A percentile compares a stretch with the other conserved stretches of the same genome.
Conservation (phyloP, 2,113 vertebrate species). For the Noturus placidus region DNA sequence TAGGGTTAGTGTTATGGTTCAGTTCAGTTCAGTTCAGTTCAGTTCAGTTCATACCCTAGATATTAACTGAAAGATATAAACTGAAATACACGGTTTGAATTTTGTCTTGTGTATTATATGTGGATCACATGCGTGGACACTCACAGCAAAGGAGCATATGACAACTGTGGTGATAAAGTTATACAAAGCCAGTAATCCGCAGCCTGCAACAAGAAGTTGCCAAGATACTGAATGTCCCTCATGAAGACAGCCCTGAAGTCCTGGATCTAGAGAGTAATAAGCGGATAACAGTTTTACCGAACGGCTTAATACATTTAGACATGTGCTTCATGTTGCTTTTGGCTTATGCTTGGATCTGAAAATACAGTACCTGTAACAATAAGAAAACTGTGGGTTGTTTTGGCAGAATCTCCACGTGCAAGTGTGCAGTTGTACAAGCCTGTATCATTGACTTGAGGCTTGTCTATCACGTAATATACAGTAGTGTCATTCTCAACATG, state of each 20-base stretch:
- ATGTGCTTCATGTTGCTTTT: background rate
- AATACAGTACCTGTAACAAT: conserved; percentile 39
- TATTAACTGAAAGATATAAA: background rate
- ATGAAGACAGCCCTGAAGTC: background rate
- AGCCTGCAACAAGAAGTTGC: background rate
- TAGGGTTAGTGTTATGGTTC: too few relatives aligned
- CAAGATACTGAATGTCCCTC: background rate
- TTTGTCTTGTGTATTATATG: background rate
- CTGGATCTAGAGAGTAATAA: background rate
- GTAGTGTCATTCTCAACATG: conserved; percentile 13
- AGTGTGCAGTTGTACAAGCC: conserved; percentile 38
- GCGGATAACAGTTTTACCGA: background rate
- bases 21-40: too few relatives aligned
- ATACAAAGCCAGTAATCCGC: background rate
- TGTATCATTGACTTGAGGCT: background rate
- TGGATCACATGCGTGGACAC: background rate
- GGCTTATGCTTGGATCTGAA: background rate
- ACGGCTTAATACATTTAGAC: background rate
- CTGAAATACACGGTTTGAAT: background rate
- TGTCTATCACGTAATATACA: conserved; percentile 16
- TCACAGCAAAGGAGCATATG: conserved; percentile 30
- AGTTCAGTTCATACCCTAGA: too few relatives aligned
- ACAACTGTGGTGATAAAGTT: conserved; percentile 20
- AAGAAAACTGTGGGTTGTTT: background rate
- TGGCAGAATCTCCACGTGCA: background rate